Conservation (phyloP, 1,140 invertebrate genomes). For the Heliothis subflexa region DNA sequence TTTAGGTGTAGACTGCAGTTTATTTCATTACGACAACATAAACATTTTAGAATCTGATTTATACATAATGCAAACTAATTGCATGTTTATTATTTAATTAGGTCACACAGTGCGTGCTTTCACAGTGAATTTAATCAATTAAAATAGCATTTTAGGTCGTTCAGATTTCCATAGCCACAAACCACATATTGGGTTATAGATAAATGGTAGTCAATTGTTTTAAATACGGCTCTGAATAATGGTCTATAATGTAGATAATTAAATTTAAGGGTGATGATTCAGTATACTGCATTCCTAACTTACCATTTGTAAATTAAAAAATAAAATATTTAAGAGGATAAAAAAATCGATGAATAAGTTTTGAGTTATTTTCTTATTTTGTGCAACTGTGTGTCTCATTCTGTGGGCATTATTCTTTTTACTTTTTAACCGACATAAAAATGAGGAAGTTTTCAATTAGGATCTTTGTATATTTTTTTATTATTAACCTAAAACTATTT, state of each 20-base stretch:
- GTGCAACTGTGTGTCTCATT: too few species aligned
- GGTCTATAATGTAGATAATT: background rate
- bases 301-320: too few species aligned
- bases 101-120: background rate
- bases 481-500: too few species aligned
- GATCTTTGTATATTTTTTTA: too few species aligned
- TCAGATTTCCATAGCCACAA: background rate
- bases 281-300: too few species aligned
- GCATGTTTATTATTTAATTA: slow-evolving; percentile 10
- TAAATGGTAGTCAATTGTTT: slow-evolving; percentile 20
- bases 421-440: too few species aligned
- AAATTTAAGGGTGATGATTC: too few species aligned
- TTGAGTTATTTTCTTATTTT: too few species aligned
- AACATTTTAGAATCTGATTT: background rate
- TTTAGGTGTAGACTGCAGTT: background rate
- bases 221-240: background rate
- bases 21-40: background rate
- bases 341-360: too few species aligned
- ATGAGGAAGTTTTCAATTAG: too few species aligned
- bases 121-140: background rate
- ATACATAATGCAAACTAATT: background rate
- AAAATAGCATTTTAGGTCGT: background rate
- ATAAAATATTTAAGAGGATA: too few species aligned
- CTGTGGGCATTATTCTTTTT: too few species aligned
- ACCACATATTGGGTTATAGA: background rate